Base-by-base conservation (phyloP, 2,888 invertebrate genomes). In the Ectemnius continuus region DNA sequence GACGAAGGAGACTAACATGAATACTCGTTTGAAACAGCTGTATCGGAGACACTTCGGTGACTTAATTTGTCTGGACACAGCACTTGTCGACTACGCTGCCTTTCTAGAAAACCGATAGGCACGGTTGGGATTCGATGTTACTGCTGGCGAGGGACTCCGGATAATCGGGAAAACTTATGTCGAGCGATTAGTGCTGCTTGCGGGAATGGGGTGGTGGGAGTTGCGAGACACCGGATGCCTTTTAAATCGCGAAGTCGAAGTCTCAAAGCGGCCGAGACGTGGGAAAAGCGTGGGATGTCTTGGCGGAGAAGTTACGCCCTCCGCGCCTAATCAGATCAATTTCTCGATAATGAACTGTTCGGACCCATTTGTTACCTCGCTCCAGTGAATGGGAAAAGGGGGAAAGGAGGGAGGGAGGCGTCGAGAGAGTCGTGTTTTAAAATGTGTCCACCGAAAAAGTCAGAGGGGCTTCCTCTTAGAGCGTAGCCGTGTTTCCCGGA, bases 291-390 rank as follows among this genome's bases (percentile, higher is more conserved):
- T 79, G 80, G 80, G 82, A 80, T 86, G 84, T 83, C 81, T 75
- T 59, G 71, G 64, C 61, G 52, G 70, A 13, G n/a, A 83, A 85
- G 81, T 80, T 84, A 81, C 69, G 58, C 56, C 23, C 71, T 66
- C 59, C 80, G 82, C 36, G 36, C 80, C 84, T 89, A 89, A 89
- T 90, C 87, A 89, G 88, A 90, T 90, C 90, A 90, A 90, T 90
- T 90, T 87, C 83, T 89, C 90, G 89, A 90, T 90, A 90, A 90
- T 85, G 84, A 87, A 86, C 72, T 79, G 83, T 80, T 85, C 36
- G 86, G 82, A 71, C 73, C 70, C 75, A n/a, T 62, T 79, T 48
- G 75, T 47, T 47, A 52, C 66, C 76, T 13, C 70, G 75, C 75
- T 75, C 70, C 72, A 36, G 6, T 52, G 63, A 62, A 20, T 18